Conservation (phyloP, 2,113 vertebrate genomes). For the Phalacrocorax aristotelis region DNA sequence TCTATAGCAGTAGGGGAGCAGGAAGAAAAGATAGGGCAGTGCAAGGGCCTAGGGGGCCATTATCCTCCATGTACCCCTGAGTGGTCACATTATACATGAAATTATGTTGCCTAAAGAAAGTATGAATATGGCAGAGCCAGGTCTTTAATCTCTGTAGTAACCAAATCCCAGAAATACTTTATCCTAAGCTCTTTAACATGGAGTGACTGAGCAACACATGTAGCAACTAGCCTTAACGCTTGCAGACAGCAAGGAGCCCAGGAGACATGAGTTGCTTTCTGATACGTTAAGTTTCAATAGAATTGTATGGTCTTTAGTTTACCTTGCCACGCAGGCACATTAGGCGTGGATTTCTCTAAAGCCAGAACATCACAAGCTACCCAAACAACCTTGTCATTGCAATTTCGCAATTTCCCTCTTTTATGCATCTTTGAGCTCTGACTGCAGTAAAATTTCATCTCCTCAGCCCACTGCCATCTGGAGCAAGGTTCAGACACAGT, state of each 20-base stretch:
- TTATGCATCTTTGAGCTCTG: conserved; percentile 39
- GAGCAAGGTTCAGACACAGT: conserved; percentile 63
- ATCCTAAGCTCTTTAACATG: neutral
- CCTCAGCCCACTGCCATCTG: conserved; percentile 59
- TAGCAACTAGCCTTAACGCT: neutral
- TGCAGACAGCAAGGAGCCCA: neutral
- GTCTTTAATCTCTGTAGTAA: neutral
- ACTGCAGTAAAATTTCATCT: conserved; percentile 49
- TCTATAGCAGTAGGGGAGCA: neutral
- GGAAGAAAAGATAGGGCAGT: neutral
- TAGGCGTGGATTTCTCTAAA: conserved; percentile 60
- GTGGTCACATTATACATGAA: rapidly evolving
- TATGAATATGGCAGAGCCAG: neutral
- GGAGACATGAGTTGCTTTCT: neutral
- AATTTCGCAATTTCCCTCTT: conserved; percentile 63
- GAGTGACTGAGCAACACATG: neutral
- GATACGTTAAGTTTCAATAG: neutral
- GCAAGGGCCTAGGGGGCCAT: neutral
- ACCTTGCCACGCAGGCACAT: conserved; percentile 48
- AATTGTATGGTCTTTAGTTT: conserved; percentile 59
- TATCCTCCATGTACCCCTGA: neutral
- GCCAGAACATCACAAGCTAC: conserved; percentile 48
- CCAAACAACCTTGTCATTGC: conserved; percentile 60
- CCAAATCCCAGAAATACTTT: neutral
- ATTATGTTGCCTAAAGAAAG: neutral